Base-by-base conservation (phyloP, 2,888 invertebrate genomes). In the Himalopsyche japonica region DNA sequence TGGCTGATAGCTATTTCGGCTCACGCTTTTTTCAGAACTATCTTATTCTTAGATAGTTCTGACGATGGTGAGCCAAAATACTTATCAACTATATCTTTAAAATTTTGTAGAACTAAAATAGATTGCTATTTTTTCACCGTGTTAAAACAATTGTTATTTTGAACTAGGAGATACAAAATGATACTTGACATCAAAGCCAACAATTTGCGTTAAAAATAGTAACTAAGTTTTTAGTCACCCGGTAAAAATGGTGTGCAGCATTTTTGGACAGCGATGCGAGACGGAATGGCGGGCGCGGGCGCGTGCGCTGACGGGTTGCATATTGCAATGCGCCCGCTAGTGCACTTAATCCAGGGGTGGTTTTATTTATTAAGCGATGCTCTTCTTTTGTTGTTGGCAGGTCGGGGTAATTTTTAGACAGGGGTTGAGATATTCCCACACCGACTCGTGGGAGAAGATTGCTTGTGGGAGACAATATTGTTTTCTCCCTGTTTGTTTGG, bases 281-380 rank as follows among this genome's bases (percentile, higher is more conserved):
- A 7, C 10, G 57, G 10, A 57, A 24, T 24, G 18, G 24, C 15
- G 30, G n/a, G 64, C 34, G 24, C 15, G 30, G n/a, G 64, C 34
- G 85, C 85, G 43, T 82, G 80, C 78, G 77, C 57, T 48, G 85
- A 83, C 85, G 47, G 32, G 79, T 57, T 37, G 85, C 85, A 85
- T 85, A 85, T 85, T 85, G 85, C 78, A 76, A 24, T 10, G 64
- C 79, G 57, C 82, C 64, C 27, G 34, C 37, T 18, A 15, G 12
- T 27, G 34, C 18, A 30, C 70, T 30, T 27, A 27, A 24, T 47
- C 24, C 77, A 77, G 47, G 84, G 84, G 81, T 78, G 84, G 84
- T 37, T 84, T 81, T 81, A 84, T 81, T 84, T 81, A 70, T 80
- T 30, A 64, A 47, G 24, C 32, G 18, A 49, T 76, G 70, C 78